Conservation (phyloP, 1,140 invertebrate genomes). For the Dufourea novaeangliae region DNA sequence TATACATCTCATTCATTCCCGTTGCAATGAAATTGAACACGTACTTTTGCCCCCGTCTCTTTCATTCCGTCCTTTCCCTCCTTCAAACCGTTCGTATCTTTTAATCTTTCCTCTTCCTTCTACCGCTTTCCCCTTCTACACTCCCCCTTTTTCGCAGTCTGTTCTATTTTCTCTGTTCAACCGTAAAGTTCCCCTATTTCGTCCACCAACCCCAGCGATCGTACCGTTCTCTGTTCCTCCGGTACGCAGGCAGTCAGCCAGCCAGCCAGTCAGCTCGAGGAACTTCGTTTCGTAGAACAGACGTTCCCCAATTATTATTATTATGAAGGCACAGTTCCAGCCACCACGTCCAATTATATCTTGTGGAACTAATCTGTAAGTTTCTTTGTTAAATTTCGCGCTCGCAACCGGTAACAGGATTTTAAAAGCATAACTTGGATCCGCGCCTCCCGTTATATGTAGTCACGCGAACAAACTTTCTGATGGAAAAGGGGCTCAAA, state of each 20-base stretch:
- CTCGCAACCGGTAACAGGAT: constrained; percentile 61
- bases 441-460: constrained; percentile 11
- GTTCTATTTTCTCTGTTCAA: neutral
- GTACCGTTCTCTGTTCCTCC: neutral
- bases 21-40: constrained; percentile 61
- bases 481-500: neutral
- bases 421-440: constrained; percentile 59
- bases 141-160: too few relatives aligned
- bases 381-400: constrained; percentile 65
- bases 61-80: constrained; percentile 11
- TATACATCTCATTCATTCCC: constrained; percentile 59
- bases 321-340: constrained; percentile 62
- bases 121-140: neutral
- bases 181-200: neutral
- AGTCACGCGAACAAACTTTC: constrained; percentile 58
- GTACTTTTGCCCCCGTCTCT: constrained; percentile 19
- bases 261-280: neutral
- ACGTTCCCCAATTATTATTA: constrained; percentile 66
- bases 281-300: constrained; percentile 58
- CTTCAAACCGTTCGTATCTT: neutral
- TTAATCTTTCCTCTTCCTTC: neutral
- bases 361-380: constrained; percentile 64
- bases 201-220: too few relatives aligned
- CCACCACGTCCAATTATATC: constrained; percentile 63
- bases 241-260: constrained; percentile 15